Base-by-base conservation (phyloP, 2,113 vertebrate genomes). In the Tenebrosternarchus preto region DNA sequence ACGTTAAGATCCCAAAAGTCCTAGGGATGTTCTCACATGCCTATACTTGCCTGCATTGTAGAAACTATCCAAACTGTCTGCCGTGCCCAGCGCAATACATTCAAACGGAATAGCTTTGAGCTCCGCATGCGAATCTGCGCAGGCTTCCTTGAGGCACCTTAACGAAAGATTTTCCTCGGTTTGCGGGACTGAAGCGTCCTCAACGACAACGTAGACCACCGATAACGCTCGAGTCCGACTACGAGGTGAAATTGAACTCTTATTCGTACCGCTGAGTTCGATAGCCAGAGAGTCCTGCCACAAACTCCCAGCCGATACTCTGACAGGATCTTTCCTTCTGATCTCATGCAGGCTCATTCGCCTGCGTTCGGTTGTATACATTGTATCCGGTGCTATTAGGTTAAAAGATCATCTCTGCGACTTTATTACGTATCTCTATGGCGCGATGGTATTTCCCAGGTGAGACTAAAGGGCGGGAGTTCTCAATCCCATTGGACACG, bases 41-140 rank as follows among this genome's bases (percentile, higher is more conserved):
- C 73, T n/a, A 0, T 63, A 85, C 95, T 95, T 91, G 94, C 96
- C 96, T 75, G 96, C 94, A 17, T 96, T 96, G 90, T 97, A 97
- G 89, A 97, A 96, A 46, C 82, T 86, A 64, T 95, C 93, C 73
- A 97, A 87, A 3, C 93, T 86, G 2, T 87, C 80, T 0, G 95
- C 90, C 39, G 93, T 92, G 0, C 94, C 95, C 56, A 94, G 84
- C 0, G 91, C 92, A 56, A 96, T 85, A 1, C 88, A 92, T 71
- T 90, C 92, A 2, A 93, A 93, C 1, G 94, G 88, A 64, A 96
- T 83, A 8, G 87, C 85, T 50, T 82, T 78, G 36, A 96, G 88
- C 22, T 83, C 76, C 1, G 91, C 90, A 81, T 91, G 82, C 4
- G 91, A 87, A 70, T 93, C 90, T 0, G 86, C 85, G 83, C 95